A percentile compares a stretch with the other conserved stretches of the same genome.
These are phyloP conservation scores for Malurus melanocephalus DNA, from an alignment of 2,113 vertebrate species.

Conservation along the genomic window DNA sequence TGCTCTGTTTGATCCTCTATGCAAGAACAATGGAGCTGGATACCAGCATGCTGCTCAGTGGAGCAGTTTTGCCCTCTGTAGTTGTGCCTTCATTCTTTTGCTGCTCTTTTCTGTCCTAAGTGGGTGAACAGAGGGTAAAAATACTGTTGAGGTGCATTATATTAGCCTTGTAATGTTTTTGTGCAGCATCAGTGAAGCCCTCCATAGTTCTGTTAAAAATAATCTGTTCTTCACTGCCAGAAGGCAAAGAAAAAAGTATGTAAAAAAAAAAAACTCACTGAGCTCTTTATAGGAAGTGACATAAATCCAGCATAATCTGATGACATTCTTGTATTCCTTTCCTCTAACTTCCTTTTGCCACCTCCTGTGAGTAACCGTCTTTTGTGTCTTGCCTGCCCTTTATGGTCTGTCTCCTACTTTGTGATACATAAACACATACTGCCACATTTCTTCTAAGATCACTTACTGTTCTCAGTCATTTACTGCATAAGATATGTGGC, in stretches of 20 bases:
- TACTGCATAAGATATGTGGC: background rate
- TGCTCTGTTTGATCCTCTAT: slow-evolving; percentile 1
- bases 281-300: slow-evolving; percentile 12
- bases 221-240: background rate
- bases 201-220: background rate
- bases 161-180: background rate
- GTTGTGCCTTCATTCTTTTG: background rate
- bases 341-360: slow-evolving; percentile 8
- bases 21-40: background rate
- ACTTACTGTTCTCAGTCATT: slow-evolving; percentile 34
- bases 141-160: background rate
- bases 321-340: slow-evolving; percentile 32
- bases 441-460: slow-evolving; percentile 43
- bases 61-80: background rate
- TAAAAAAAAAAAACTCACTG: background rate
- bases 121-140: background rate
- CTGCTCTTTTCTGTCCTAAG: background rate
- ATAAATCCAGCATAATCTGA: slow-evolving; percentile 47
- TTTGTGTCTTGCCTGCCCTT: slow-evolving; percentile 2
- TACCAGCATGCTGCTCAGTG: background rate
- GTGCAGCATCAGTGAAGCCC: background rate
- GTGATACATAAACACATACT: slow-evolving; percentile 27
- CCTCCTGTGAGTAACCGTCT: slow-evolving; percentile 33
- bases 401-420: slow-evolving; percentile 33
- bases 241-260: slow-evolving; percentile 10